These are phyloP conservation scores for Heliconius melpomene DNA, from an alignment of 1,140 invertebrate species.

Conservation along the genomic window DNA sequence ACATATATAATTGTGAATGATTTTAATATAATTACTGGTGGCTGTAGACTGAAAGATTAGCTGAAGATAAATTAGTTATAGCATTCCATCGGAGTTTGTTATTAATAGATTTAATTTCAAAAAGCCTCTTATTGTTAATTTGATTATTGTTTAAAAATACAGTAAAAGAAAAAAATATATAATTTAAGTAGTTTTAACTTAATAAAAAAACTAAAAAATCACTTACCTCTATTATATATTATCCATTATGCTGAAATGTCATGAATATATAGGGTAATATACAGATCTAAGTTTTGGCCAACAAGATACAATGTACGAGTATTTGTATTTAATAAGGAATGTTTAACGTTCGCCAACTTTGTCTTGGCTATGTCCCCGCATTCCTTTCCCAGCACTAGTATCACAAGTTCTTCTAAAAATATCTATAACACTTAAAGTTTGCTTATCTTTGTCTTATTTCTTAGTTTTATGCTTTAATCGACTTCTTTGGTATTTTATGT, in stretches of 20 bases:
- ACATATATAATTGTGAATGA: slow-evolving; percentile 13
- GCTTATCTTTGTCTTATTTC: neutral
- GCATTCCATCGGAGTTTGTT: no score
- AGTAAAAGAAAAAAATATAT: no score
- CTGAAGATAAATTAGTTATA: neutral
- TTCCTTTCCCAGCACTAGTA: slow-evolving; percentile 36
- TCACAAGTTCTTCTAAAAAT: slow-evolving; percentile 26
- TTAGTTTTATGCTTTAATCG: neutral
- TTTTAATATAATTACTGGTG: neutral
- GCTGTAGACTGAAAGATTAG: neutral
- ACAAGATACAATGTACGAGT: neutral
- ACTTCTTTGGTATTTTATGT: no score
- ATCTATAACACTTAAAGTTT: slow-evolving; percentile 1
- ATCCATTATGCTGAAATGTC: neutral
- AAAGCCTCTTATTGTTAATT: no score
- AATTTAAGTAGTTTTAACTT: no score
- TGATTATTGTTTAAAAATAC: no score
- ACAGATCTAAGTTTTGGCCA: neutral
- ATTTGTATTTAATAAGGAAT: neutral
- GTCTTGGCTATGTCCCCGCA: slow-evolving; percentile 30
- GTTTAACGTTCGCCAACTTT: slow-evolving; percentile 26
- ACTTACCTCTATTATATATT: no score
- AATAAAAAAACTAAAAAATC: no score
- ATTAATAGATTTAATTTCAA: no score
- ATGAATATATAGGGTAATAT: neutral